Evolutionary conservation across 2,888 invertebrate species (phyloP).

Genomic region (Lottia gigantea): DNA sequence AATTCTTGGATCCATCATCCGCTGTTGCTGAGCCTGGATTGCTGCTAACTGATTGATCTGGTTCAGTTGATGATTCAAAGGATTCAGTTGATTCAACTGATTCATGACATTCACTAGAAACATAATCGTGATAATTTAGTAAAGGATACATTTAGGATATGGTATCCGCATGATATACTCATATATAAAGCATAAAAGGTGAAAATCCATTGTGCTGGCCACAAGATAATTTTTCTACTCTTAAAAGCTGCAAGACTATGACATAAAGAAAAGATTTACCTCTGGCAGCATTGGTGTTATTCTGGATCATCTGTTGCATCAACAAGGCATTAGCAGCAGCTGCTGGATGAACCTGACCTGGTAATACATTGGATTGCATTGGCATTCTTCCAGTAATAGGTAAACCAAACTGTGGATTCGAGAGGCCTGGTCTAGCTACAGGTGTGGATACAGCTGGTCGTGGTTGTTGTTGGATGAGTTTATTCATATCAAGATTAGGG

Average conservation of each 20-base stretch:
- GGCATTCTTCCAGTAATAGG: conserved; percentile 52
- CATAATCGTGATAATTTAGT: not conserved
- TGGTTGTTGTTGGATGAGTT: conserved; percentile 40
- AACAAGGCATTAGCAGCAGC: conserved; percentile 40
- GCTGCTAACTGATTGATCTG: conserved; percentile 39
- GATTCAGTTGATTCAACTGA: conserved; percentile 34
- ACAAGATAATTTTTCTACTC: not conserved
- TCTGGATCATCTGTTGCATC: conserved; percentile 53
- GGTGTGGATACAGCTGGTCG: conserved; percentile 22
- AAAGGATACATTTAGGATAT: too few species aligned
- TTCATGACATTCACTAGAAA: conserved; percentile 32
- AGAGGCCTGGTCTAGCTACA: conserved; percentile 26
- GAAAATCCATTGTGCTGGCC: not conserved
- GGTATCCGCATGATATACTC: too few species aligned
- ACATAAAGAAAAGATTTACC: conserved; percentile 23
- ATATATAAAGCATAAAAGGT: too few species aligned
- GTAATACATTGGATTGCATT: conserved; percentile 36
- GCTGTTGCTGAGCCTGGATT: conserved; percentile 39
- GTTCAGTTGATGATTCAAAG: conserved; percentile 18
- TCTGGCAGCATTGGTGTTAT: conserved; percentile 33
- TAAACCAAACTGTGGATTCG: conserved; percentile 42
- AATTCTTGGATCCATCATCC: conserved; percentile 51
- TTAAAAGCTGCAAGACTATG: not conserved
- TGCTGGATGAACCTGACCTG: conserved; percentile 30
- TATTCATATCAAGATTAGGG: conserved; percentile 36